Conservation (phyloP, 2,797 vertebrate genomes). For the Chelon labrosus region DNA sequence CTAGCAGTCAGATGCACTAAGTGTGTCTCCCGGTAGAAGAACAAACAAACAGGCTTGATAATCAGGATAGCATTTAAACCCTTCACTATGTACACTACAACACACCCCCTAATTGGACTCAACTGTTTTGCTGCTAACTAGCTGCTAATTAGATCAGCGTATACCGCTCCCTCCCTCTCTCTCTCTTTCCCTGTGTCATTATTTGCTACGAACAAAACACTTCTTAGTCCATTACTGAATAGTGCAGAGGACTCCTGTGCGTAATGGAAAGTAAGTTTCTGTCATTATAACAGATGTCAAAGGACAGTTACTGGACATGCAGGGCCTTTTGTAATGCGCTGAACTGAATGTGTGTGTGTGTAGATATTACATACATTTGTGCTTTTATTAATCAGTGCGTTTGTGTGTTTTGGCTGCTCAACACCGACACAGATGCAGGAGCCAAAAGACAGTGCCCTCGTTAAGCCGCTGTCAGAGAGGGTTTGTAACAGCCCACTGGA, state of each 20-base stretch:
- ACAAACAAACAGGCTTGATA: constrained; percentile 64
- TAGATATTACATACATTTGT: constrained; percentile 10
- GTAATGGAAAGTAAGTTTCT: constrained; percentile 2
- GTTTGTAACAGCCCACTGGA: constrained; percentile 82
- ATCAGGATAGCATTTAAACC: constrained; percentile 62
- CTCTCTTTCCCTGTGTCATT: constrained; percentile 57
- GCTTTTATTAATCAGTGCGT: constrained; percentile 48
- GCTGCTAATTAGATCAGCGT: constrained; percentile 82
- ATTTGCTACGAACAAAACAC: constrained; percentile 63
- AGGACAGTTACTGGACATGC: not conserved
- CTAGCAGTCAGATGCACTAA: constrained; percentile 41
- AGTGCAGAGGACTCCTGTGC: constrained; percentile 2
- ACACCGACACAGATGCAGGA: constrained; percentile 74
- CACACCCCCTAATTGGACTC: constrained; percentile 75
- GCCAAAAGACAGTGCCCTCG: constrained; percentile 81
- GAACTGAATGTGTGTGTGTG: not conserved
- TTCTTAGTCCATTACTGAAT: constrained; percentile 43
- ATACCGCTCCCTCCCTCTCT: constrained; percentile 66
- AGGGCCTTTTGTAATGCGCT: no score
- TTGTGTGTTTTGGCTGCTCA: constrained; percentile 69
- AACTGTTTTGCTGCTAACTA: constrained; percentile 81
- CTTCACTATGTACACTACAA: constrained; percentile 48
- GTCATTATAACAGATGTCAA: constrained; percentile 20
- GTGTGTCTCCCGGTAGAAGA: constrained; percentile 44
- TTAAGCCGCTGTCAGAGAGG: constrained; percentile 80